These are phyloP conservation scores for Hydractinia symbiolongicarpus DNA, from an alignment of 30 jellyfish, hydroid and myxozoan genomes.

Conservation along the genomic window DNA sequence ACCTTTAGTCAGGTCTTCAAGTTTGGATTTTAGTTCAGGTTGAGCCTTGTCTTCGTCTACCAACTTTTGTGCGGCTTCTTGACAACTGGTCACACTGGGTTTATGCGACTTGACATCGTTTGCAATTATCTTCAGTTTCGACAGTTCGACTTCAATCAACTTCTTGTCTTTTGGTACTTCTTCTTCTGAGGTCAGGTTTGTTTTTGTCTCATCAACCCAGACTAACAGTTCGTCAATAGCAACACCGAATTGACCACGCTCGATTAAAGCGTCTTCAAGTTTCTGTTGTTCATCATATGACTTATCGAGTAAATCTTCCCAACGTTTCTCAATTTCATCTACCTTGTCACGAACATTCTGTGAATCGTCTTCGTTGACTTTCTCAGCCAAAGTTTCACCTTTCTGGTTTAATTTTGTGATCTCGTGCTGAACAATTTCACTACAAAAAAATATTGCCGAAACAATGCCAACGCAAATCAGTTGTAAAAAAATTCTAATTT, in stretches of 20 bases:
- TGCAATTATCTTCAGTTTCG: constrained; percentile 71
- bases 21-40: constrained; percentile 57
- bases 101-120: constrained; percentile 82
- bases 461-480: too few species aligned
- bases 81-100: constrained; percentile 63
- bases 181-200: constrained; percentile 37
- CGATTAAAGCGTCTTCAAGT: constrained; percentile 75
- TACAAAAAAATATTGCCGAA: too few species aligned
- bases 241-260: constrained; percentile 73
- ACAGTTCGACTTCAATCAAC: constrained; percentile 74
- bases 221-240: constrained; percentile 83
- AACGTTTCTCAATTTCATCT: constrained; percentile 55
- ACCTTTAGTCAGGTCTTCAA: constrained; percentile 48
- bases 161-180: constrained; percentile 71
- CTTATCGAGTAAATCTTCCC: constrained; percentile 74
- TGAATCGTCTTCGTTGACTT: constrained; percentile 63
- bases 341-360: constrained; percentile 61
- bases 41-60: constrained; percentile 33
- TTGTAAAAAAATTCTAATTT: too few species aligned
- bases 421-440: too few species aligned
- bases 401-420: constrained; percentile 73
- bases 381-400: constrained; percentile 68
- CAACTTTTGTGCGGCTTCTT: constrained; percentile 48
- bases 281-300: constrained; percentile 66
- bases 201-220: constrained; percentile 75